Evolutionary conservation across 2,113 vertebrate species (phyloP).

Genomic region (Dromaius novaehollandiae): DNA sequence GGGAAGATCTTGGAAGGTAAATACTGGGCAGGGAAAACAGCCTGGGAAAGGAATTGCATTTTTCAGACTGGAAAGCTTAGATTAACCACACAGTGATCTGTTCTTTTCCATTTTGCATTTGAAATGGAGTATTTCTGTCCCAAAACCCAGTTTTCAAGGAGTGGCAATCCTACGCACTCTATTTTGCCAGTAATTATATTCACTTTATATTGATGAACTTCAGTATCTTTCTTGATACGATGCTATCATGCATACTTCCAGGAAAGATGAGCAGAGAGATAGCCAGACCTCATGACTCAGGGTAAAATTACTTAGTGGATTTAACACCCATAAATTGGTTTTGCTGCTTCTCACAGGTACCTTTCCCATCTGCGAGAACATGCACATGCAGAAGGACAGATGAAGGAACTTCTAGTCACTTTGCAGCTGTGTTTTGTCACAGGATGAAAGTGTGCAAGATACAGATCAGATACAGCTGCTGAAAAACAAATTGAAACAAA

Average conservation of each 20-base stretch:
- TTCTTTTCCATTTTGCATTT: background rate
- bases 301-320: background rate
- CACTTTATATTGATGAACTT: background rate
- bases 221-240: background rate
- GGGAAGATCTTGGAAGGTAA: background rate
- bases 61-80: background rate
- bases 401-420: slow-evolving; percentile 24
- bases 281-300: background rate
- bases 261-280: slow-evolving; percentile 22
- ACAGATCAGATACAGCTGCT: slow-evolving; percentile 62
- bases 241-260: background rate
- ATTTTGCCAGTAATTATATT: background rate
- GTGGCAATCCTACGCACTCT: background rate
- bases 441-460: slow-evolving; percentile 60
- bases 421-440: slow-evolving; percentile 58
- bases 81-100: background rate
- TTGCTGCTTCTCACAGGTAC: background rate
- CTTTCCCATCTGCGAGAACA: background rate
- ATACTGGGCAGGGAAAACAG: background rate
- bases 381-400: background rate
- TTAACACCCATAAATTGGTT: fast-evolving
- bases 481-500: slow-evolving; percentile 68
- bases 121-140: background rate
- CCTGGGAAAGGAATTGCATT: background rate
- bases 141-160: background rate